Base-by-base conservation (phyloP, 2,113 vertebrate genomes). In the Eolophus roseicapilla region DNA sequence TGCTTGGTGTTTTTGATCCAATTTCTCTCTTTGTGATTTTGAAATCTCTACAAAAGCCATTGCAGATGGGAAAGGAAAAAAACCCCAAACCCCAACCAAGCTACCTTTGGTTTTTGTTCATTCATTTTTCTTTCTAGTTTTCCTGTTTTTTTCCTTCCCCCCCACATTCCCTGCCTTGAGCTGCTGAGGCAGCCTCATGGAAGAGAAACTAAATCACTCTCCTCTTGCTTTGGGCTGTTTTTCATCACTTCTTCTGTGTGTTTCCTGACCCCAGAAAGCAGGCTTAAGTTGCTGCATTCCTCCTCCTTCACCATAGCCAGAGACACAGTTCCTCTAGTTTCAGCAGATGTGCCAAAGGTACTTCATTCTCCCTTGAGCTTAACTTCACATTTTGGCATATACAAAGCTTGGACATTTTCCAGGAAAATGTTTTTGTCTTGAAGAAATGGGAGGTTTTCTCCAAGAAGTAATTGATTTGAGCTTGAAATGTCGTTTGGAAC, bases 161-260 rank as follows among this genome's bases (percentile, higher is more conserved):
- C 15, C 5, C 55, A 21, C 13, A 33, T 62, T 39, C 23, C 8
- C 23, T 33, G 11, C 28, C 35, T 35, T 1, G 5, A 91, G 78
- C 78, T 20, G 7, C 90, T 52, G 71, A 90, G 57, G 62, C 13
- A 0, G 90, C 71, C 90, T 93, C 82, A 4, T 86, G 82, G 88
- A 95, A 92, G n/a, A 93, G 93, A 96, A 94, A 76, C 86, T 76
- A 76, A 94, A 95, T 91, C 37, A 7, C 62, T 94, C 78, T 92
- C 23, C 59, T 88, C 53, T 95, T 88, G 86, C 95, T 97, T 92
- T 97, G 92, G 92, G 92, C 81, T 96, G 95, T 33, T 95, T 96
- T 96, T 96, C 92, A 85, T 95, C 94, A 93, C 93, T 95, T 90
- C 77, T 94, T 88, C 69, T 81, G 57, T 41, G 41, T 74, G 88